Evolutionary conservation across 2,113 vertebrate genomes (phyloP).

Genomic region (Crotalus helleri): DNA sequence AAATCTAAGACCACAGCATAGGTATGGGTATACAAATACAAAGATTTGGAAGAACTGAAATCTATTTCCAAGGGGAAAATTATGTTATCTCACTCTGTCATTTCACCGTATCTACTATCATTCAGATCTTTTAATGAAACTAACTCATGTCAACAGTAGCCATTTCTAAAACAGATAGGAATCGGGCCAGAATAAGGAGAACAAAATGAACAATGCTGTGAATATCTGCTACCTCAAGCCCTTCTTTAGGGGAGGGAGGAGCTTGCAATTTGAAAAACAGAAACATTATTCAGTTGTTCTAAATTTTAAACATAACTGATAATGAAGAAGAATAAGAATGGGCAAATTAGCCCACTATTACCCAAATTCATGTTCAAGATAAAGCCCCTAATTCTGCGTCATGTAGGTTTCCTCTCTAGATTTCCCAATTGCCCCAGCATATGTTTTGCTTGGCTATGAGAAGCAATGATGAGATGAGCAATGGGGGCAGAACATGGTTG

Average conservation of each 20-base stretch:
- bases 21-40: too few species aligned
- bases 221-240: not conserved
- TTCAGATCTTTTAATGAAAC: not conserved
- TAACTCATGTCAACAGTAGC: not conserved
- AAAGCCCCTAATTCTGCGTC: not conserved
- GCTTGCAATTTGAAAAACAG: not conserved
- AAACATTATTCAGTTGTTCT: not conserved
- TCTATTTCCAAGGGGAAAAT: not conserved
- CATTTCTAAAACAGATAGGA: not conserved
- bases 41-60: not conserved
- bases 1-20: not conserved
- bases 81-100: not conserved
- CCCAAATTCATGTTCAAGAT: not conserved
- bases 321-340: not conserved
- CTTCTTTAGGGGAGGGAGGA: not conserved
- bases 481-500: not conserved
- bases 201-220: not conserved
- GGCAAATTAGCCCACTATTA: not conserved
- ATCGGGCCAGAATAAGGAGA: not conserved
- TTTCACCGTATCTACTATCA: not conserved
- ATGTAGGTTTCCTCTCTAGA: not conserved
- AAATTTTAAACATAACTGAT: not conserved
- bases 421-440: not conserved
- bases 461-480: not conserved
- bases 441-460: not conserved